Percentiles rank a stretch among this genome's conserved stretches.
These are phyloP conservation scores for Haliclona indistincta DNA, from an alignment of 37 sponge, comb jelly and placozoan genomes.

Conservation along the genomic window DNA sequence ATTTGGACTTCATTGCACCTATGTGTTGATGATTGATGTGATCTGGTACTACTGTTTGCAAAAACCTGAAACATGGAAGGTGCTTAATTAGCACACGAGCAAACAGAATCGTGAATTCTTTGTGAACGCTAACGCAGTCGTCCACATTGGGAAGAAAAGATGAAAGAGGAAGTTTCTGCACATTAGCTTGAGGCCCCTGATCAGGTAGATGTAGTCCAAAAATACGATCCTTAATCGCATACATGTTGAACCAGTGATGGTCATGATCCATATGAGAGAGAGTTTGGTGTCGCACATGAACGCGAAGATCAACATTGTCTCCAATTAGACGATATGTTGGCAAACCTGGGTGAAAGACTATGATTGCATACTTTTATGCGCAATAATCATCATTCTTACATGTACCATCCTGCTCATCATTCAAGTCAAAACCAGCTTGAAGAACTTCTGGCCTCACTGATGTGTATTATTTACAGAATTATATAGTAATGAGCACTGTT, in stretches of 20 bases:
- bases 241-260: background rate
- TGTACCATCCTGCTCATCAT: too few relatives aligned
- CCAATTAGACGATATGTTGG: slow-evolving; percentile 11
- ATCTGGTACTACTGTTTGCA: background rate
- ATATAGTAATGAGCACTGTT: too few relatives aligned
- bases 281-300: background rate
- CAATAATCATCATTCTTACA: too few relatives aligned
- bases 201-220: background rate
- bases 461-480: too few relatives aligned
- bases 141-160: background rate
- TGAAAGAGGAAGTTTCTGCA: background rate
- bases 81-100: background rate
- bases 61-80: background rate
- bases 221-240: slow-evolving; percentile 1
- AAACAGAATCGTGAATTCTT: slow-evolving; percentile 9
- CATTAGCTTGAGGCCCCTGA: background rate
- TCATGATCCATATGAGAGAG: background rate
- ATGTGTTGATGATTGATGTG: slow-evolving; percentile 6
- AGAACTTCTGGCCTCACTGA: too few relatives aligned
- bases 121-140: background rate
- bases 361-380: too few relatives aligned
- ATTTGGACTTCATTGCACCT: slow-evolving; percentile 19
- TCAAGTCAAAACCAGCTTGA: too few relatives aligned
- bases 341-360: too few relatives aligned
- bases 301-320: slow-evolving; percentile 17